A percentile compares a stretch with the other conserved stretches of the same genome.
Evolutionary conservation across 2,113 vertebrate genomes (phyloP).

Genomic region (Hyperoodon ampullatus): DNA sequence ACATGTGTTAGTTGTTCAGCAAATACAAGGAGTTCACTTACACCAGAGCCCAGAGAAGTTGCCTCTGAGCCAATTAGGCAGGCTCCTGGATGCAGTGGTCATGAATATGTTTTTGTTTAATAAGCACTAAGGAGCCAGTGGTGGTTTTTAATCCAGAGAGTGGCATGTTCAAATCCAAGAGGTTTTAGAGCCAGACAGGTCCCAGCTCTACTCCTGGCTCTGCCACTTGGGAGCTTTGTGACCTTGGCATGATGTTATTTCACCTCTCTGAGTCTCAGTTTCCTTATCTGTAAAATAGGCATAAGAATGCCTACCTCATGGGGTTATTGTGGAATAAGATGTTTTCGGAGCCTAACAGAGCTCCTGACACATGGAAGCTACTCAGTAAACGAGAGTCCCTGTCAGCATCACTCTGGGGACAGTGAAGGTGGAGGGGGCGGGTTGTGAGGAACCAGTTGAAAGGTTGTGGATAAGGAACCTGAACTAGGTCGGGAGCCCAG

Average conservation of each 20-base stretch:
- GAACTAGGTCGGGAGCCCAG: background rate
- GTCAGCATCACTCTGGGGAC: background rate
- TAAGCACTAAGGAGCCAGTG: background rate
- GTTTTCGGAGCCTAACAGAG: background rate
- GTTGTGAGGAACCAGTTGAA: background rate
- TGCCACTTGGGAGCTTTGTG: background rate
- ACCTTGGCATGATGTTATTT: background rate
- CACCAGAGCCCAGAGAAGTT: background rate
- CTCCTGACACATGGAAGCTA: background rate
- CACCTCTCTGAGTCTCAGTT: background rate
- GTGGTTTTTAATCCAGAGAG: background rate
- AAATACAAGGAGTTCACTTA: background rate
- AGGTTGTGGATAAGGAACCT: background rate
- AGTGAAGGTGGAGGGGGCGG: background rate
- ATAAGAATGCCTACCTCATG: background rate
- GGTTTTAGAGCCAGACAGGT: background rate
- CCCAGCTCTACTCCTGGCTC: background rate
- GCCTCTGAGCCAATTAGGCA: background rate
- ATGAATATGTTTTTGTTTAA: background rate
- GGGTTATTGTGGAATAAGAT: background rate
- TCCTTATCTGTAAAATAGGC: background rate
- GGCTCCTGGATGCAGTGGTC: background rate
- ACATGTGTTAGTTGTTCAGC: background rate
- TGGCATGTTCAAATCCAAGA: background rate
- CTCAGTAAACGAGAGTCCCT: background rate